Percentiles rank a stretch among this genome's conserved stretches.
Evolutionary conservation across 2,888 invertebrate species (phyloP).

Genomic region (Globia sparganii): DNA sequence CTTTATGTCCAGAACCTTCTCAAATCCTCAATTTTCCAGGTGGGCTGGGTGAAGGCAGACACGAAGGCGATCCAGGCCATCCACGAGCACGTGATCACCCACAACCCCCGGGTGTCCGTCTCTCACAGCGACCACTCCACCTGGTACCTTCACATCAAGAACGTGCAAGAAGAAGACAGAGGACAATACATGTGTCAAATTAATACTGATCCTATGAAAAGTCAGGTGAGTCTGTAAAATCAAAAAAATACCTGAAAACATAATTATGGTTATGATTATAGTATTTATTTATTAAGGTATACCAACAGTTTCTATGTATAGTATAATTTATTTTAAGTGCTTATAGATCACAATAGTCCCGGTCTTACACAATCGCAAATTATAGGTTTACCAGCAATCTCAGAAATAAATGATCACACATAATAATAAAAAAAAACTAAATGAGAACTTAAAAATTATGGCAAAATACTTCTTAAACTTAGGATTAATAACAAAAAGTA

Average conservation of each 20-base stretch:
- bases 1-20: background rate
- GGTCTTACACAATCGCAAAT: too few species aligned
- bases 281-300: background rate
- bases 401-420: too few species aligned
- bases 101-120: slow-evolving; percentile 94
- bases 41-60: slow-evolving; percentile 96
- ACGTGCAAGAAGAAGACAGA: slow-evolving; percentile 94
- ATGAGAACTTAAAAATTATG: too few species aligned
- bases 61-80: slow-evolving; percentile 96
- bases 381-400: too few species aligned
- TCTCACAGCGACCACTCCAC: slow-evolving; percentile 94
- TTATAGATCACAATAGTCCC: too few species aligned
- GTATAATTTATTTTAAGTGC: too few species aligned
- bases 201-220: slow-evolving; percentile 97
- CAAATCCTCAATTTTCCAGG: slow-evolving; percentile 85
- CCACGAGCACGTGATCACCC: slow-evolving; percentile 96
- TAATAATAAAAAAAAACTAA: too few species aligned
- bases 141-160: slow-evolving; percentile 96
- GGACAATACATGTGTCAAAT: slow-evolving; percentile 97
- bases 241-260: background rate
- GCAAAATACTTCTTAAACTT: too few species aligned
- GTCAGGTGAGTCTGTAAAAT: slow-evolving; percentile 90
- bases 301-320: too few species aligned
- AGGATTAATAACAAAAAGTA: too few species aligned
- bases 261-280: too few species aligned